Percentiles rank a stretch among this genome's conserved stretches.
Evolutionary conservation across 2,113 vertebrate species (phyloP).

Genomic region (Rhineura floridana): DNA sequence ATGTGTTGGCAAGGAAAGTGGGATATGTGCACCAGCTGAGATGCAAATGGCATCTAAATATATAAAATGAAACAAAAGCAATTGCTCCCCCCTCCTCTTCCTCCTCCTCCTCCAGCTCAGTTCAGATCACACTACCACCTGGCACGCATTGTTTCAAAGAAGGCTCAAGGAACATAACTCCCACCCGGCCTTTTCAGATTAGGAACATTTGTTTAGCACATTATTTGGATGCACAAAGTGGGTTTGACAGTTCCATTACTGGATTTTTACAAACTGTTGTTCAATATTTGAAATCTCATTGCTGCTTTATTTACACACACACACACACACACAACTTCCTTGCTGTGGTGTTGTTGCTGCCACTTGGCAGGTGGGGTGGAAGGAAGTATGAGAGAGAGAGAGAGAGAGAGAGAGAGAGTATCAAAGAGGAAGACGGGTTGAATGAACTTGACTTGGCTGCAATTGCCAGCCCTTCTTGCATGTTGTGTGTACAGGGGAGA

Average conservation of each 20-base stretch:
- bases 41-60: slow-evolving; percentile 53
- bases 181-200: not conserved
- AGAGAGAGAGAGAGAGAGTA: not conserved
- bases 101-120: not conserved
- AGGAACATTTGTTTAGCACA: slow-evolving; percentile 24
- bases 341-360: not conserved
- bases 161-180: not conserved
- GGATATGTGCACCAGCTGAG: slow-evolving; percentile 27
- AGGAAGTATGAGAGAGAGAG: not conserved
- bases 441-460: not conserved
- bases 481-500: not conserved
- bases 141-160: not conserved
- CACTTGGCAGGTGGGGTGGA: not conserved
- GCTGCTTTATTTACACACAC: not conserved
- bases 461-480: not conserved
- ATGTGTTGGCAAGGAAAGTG: not conserved
- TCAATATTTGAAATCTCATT: not conserved
- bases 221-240: slow-evolving; percentile 4
- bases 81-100: not conserved
- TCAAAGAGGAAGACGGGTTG: not conserved
- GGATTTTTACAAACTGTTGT: slow-evolving; percentile 19
- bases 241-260: slow-evolving; percentile 23
- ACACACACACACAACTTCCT: not conserved
- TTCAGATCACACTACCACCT: not conserved
- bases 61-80: slow-evolving; percentile 41